Conservation (phyloP, 2,113 vertebrate genomes). For the Jacana jacana region DNA sequence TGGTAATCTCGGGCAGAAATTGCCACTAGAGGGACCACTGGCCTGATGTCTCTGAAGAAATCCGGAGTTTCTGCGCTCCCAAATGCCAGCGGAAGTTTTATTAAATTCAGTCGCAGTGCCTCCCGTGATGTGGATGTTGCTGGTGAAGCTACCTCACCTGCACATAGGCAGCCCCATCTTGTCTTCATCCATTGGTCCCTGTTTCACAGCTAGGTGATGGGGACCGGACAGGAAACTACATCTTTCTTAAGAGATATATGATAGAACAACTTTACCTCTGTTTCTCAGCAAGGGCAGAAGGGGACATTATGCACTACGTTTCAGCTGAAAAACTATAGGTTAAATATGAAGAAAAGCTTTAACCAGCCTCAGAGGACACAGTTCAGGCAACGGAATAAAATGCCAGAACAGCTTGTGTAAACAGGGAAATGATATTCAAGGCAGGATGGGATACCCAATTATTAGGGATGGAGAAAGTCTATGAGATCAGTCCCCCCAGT, state of each 20-base stretch:
- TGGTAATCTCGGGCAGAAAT: background rate
- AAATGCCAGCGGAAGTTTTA: background rate
- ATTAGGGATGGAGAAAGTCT: background rate
- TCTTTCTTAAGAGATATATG: background rate
- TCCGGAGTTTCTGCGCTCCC: background rate
- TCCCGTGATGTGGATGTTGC: background rate
- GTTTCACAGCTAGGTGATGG: background rate
- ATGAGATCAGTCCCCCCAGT: background rate
- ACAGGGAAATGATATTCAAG: background rate
- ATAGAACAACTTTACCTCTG: background rate
- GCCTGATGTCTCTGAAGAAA: background rate
- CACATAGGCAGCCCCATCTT: background rate
- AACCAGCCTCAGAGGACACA: background rate
- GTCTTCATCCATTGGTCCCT: background rate
- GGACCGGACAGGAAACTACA: background rate
- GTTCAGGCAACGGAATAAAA: background rate
- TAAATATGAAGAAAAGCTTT: background rate
- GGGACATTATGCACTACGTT: background rate
- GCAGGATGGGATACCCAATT: background rate
- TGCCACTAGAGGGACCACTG: background rate
- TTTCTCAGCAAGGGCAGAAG: background rate
- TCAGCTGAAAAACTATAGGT: background rate
- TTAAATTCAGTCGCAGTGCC: accelerated
- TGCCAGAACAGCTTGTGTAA: background rate
- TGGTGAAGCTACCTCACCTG: background rate